A percentile compares a stretch with the other conserved stretches of the same genome.
These are phyloP conservation scores for Leptonema lineaticorne DNA, from an alignment of 1,140 invertebrate genomes.

Conservation along the genomic window DNA sequence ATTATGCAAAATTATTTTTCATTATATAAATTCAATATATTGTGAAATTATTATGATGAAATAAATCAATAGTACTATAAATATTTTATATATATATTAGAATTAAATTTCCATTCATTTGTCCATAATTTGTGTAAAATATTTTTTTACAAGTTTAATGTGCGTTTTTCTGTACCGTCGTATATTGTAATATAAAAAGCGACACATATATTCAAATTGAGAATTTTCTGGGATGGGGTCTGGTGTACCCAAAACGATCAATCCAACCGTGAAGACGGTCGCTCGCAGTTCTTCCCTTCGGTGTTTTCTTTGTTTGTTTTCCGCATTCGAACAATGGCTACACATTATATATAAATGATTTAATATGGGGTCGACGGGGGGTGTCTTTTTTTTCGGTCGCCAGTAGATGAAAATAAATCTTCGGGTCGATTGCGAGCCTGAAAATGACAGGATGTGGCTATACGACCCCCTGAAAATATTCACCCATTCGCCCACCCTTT, in stretches of 20 bases:
- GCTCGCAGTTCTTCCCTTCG: slow-evolving; percentile 34
- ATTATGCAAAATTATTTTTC: too few relatives aligned
- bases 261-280: slow-evolving; percentile 26
- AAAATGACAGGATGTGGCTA: slow-evolving; percentile 41
- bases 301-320: slow-evolving; percentile 39
- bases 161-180: too few relatives aligned
- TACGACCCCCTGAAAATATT: slow-evolving; percentile 20
- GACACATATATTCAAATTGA: not conserved
- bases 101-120: not conserved
- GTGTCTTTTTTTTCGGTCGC: slow-evolving; percentile 23
- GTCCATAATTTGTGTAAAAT: not conserved
- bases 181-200: too few relatives aligned
- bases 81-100: not conserved
- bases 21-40: too few relatives aligned
- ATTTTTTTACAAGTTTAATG: not conserved
- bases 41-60: slow-evolving; percentile 8
- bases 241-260: slow-evolving; percentile 26
- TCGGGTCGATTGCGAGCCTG: slow-evolving; percentile 40
- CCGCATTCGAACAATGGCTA: slow-evolving; percentile 38
- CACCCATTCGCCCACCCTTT: too few relatives aligned
- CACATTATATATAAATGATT: slow-evolving; percentile 43
- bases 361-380: slow-evolving; percentile 34
- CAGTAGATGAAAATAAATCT: slow-evolving; percentile 39
- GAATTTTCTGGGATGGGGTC: not conserved
- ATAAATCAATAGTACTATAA: not conserved